Conservation (phyloP, 2,888 invertebrate species). For the Chloroclysta siterata region DNA sequence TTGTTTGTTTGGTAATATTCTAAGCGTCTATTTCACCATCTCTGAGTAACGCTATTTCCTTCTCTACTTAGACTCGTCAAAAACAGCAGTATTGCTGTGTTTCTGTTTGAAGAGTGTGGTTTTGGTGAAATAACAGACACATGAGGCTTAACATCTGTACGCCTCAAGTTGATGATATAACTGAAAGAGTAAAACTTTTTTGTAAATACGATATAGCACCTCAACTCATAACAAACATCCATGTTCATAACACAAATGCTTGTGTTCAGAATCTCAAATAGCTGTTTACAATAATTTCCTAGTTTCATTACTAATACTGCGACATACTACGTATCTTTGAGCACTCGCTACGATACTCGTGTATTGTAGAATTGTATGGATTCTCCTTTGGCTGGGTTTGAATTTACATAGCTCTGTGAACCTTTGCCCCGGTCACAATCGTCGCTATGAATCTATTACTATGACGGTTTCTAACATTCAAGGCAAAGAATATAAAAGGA, state of each 20-base stretch:
- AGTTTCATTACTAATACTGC: conserved; percentile 5
- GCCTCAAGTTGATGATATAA: too few relatives aligned
- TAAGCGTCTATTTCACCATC: not conserved
- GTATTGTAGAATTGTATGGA: conserved; percentile 31
- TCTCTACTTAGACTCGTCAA: too few relatives aligned
- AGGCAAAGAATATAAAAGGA: conserved; percentile 3
- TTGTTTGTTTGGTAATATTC: not conserved
- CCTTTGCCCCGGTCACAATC: conserved; percentile 31
- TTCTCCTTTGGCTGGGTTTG: conserved; percentile 22
- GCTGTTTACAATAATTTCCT: not conserved
- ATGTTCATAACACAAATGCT: too few relatives aligned
- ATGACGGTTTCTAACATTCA: conserved; percentile 31
- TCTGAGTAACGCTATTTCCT: not conserved
- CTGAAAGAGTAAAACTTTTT: too few relatives aligned
- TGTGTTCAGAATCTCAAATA: too few relatives aligned
- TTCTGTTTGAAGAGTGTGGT: too few relatives aligned
- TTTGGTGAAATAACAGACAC: too few relatives aligned
- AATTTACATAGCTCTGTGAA: conserved; percentile 39
- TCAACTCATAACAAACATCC: too few relatives aligned
- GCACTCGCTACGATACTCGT: conserved; percentile 20
- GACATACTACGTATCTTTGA: conserved; percentile 12
- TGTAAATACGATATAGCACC: too few relatives aligned
- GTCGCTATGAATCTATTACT: conserved; percentile 37
- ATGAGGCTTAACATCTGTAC: too few relatives aligned
- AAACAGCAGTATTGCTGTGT: too few relatives aligned